phyloP scores from a whole-genome alignment of 2,888 invertebrate species.

The Apoda limacodes region DNA sequence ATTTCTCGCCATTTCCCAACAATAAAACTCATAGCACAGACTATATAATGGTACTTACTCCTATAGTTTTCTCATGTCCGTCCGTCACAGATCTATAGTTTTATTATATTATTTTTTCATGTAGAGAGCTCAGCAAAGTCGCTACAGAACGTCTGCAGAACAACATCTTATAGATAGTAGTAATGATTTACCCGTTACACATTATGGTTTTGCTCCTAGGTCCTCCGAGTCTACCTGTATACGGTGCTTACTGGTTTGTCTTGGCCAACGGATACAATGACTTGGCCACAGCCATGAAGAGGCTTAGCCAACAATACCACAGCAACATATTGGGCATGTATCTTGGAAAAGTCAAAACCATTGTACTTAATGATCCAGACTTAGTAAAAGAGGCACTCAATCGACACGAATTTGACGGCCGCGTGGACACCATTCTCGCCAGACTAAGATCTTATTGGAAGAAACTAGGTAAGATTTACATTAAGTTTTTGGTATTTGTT shows the following conservation, averaged over 20 bases:
- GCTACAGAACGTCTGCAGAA: too few species aligned
- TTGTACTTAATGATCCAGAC: constrained; percentile 65
- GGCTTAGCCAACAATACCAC: constrained; percentile 67
- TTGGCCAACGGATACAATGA: constrained; percentile 61
- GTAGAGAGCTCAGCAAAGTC: too few species aligned
- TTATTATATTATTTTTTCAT: too few species aligned
- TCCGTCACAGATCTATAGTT: too few species aligned
- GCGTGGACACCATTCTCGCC: constrained; percentile 56
- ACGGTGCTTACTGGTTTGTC: constrained; percentile 72
- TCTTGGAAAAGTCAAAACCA: constrained; percentile 55
- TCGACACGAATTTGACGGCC: constrained; percentile 73
- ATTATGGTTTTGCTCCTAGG: too few species aligned
- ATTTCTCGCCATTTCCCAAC: too few species aligned
- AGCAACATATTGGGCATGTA: constrained; percentile 71
- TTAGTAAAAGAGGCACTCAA: constrained; percentile 69
- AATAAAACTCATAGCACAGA: too few species aligned
- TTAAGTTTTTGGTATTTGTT: too few species aligned
- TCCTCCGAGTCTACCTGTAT: constrained; percentile 71
- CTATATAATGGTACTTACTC: too few species aligned
- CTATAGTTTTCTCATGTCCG: too few species aligned
- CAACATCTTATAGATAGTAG: too few species aligned
- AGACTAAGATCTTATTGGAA: constrained; percentile 67
- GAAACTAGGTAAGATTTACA: constrained; percentile 62
- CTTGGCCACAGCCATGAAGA: constrained; percentile 57
- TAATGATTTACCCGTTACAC: too few species aligned